phyloP scores from a whole-genome alignment of 2,113 vertebrate genomes.

The Tupaia chinensis region DNA sequence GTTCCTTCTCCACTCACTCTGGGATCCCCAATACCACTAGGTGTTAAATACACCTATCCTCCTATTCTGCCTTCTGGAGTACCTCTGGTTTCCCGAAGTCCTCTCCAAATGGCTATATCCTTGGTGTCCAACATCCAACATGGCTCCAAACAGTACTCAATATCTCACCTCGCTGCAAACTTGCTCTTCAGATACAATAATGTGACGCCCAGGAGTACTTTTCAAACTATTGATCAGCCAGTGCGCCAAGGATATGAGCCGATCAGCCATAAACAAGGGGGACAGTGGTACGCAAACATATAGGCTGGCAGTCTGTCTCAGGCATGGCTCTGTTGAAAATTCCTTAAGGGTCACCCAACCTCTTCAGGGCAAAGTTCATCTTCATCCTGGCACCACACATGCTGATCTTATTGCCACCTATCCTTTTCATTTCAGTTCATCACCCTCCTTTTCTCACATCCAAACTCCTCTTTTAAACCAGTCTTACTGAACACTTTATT shows the following conservation, averaged over 20 bases:
- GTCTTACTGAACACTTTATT: not conserved
- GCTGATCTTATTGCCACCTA: not conserved
- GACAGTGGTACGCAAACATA: accelerated
- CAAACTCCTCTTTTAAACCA: not conserved
- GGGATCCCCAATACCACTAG: not conserved
- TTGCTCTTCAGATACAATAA: not conserved
- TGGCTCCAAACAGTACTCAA: not conserved
- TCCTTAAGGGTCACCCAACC: not conserved
- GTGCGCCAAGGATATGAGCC: accelerated
- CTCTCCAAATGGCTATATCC: not conserved
- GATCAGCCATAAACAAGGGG: not conserved
- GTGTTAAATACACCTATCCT: not conserved
- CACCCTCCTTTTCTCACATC: not conserved
- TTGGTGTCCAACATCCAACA: not conserved
- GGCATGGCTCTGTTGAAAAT: not conserved
- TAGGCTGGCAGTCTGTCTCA: accelerated
- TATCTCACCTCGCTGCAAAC: not conserved
- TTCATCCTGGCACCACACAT: not conserved
- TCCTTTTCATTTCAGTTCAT: not conserved
- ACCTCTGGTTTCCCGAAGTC: not conserved
- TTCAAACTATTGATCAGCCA: accelerated
- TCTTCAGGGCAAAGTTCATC: not conserved
- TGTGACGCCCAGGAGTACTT: accelerated
- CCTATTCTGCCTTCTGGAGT: not conserved
- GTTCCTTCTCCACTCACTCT: not conserved